These are phyloP conservation scores for Alcedo atthis DNA, from an alignment of 2,797 vertebrate genomes.

Conservation along the genomic window DNA sequence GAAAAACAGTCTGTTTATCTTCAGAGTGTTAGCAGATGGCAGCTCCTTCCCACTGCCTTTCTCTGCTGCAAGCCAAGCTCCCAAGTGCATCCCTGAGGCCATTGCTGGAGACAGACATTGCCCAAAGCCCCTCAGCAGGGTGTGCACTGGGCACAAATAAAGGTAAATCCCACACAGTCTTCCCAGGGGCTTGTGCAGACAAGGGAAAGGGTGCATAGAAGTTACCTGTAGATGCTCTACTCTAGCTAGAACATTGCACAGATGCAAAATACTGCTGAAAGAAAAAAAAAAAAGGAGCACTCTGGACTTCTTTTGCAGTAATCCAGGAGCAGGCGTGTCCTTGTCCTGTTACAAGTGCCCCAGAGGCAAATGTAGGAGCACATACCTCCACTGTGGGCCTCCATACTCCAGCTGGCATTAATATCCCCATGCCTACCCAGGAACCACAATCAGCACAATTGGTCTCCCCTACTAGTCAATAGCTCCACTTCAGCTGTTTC, in stretches of 20 bases:
- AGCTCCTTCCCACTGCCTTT: background rate
- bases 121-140: background rate
- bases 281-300: background rate
- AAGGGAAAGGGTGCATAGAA: background rate
- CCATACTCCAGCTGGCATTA: background rate
- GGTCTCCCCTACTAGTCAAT: background rate
- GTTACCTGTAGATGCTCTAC: background rate
- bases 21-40: conserved; percentile 50
- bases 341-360: background rate
- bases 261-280: background rate
- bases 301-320: background rate
- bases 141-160: rapidly evolving
- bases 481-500: background rate
- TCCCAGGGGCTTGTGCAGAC: background rate
- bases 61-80: background rate
- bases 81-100: rapidly evolving
- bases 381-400: background rate
- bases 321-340: background rate
- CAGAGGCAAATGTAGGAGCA: background rate
- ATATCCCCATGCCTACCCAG: rapidly evolving
- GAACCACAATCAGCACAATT: background rate
- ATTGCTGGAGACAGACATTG: background rate
- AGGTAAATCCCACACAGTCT: background rate
- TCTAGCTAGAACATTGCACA: background rate
- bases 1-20: conserved; percentile 61